Evolutionary conservation across 2,797 vertebrate species (phyloP), one percentile per base, ranked within the genome.

Genomic region (Psittacula derbiana): DNA sequence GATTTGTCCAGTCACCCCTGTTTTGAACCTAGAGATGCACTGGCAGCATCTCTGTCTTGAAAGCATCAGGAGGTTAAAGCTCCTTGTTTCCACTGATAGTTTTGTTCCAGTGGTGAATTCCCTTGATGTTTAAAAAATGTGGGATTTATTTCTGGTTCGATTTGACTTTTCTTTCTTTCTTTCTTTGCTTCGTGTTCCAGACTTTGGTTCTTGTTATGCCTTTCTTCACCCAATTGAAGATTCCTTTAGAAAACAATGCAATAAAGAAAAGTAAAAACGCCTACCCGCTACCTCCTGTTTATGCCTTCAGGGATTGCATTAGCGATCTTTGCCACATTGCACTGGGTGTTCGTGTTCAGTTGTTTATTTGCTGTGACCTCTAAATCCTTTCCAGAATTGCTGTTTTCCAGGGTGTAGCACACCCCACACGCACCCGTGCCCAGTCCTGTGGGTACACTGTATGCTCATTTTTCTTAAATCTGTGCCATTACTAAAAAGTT

Each of bases 181-280:
- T 86, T 94, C 80, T 95, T 94, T 86, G 82, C 82, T 86, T 86
- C 76, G 16, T 1, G 1, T 82, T 90, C 62, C 60, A 81, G 44
- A 65, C 78, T 90, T 92, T 93, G 70, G 67, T 96, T 95, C 88
- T 94, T 73, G 60, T 93, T 95, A 82, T 0, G 76, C 73, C 67
- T 96, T 95, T 95, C 88, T 93, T 93, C 88, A 76, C 90, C 53
- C 85, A 62, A 6, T 38, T 94, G 78, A 90, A 86, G 73, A 92
- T 81, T 30, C 4, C 18, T 79, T 86, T 91, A 43, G 89, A 84
- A 95, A 93, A 96, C 91, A 95, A 89, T 88, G 71, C 62, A 86
- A 64, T n/a, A 55, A 70, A 87, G 75, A 83, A 80, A 91, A 95
- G 88, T 90, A 69, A 83, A 84, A 89, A 86, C 2, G 57, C 55